Conservation (phyloP, 2,113 vertebrate species). For the Odontesthes bonariensis region DNA sequence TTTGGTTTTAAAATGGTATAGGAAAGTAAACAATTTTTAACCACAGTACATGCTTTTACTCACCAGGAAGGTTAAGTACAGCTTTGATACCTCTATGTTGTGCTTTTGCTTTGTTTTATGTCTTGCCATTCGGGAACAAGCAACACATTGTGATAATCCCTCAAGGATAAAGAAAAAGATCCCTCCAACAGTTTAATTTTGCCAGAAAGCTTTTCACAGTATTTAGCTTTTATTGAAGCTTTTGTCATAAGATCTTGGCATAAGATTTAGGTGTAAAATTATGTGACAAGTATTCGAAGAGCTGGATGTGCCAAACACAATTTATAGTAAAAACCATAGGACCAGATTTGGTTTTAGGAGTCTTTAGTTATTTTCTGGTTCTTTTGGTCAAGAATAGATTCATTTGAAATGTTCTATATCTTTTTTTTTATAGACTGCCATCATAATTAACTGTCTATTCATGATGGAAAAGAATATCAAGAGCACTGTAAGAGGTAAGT, state of each 20-base stretch:
- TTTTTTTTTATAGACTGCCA: too few species aligned
- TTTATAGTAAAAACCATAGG: too few species aligned
- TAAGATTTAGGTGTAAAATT: too few species aligned
- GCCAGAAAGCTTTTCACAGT: constrained; percentile 16
- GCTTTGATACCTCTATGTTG: constrained; percentile 27
- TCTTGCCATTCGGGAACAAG: constrained; percentile 14
- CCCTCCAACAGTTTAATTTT: constrained; percentile 38
- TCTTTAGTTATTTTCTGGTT: too few species aligned
- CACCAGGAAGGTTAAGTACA: too few species aligned
- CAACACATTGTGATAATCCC: constrained; percentile 45
- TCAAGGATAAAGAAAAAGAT: constrained; percentile 27
- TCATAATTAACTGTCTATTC: too few species aligned
- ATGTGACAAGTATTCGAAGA: too few species aligned
- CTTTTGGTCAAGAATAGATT: too few species aligned
- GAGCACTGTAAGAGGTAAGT: neutral
- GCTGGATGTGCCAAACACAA: too few species aligned
- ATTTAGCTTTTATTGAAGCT: constrained; percentile 33
- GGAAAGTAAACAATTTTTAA: neutral
- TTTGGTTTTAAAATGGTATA: neutral
- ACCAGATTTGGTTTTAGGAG: too few species aligned
- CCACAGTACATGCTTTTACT: too few species aligned
- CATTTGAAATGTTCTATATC: too few species aligned
- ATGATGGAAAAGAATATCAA: neutral
- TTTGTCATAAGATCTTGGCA: constrained; percentile 38
- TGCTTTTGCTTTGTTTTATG: constrained; percentile 20